Base-by-base conservation (phyloP, 2,113 vertebrate genomes). In the Albula goreensis region DNA sequence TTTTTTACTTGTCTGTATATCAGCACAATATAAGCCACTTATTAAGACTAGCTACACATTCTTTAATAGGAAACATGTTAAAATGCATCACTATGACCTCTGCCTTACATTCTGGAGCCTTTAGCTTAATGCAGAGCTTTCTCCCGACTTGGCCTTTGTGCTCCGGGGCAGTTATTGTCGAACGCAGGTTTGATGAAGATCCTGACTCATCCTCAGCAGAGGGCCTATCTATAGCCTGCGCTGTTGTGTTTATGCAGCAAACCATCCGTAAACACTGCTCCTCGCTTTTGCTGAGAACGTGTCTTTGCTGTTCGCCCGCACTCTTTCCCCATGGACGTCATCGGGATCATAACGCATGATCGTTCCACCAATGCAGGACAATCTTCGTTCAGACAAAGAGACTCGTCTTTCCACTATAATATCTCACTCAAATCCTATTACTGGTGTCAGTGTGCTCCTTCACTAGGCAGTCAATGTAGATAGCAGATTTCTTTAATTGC, bases 401-500 rank as follows among this genome's bases (percentile, higher is more conserved):
- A 10, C 80, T 90, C 86, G 83, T 82, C 66, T 74, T 31, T 52
- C 70, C 80, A 86, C 51, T 89, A 89, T 89, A 88, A 84, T 81
- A 88, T 83, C 86, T 80, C 81, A 87, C 81, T 85, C 50, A 41
- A 63, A 87, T 87, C 80, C 85, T 85, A 84, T 83, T 86, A 87
- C n/a, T 60, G 85, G 85, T n/a, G 8, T 56, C 88, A 91, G 92
- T 86, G 87, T 92, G 91, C 87, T 91, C 52, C 83, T 77, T 78
- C 83, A 82, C 57, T 87, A 89, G 83, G 79, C 89, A 57, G 78
- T 89, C 89, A 63, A 41, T 88, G 88, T 90, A 87, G 87, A 86
- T 86, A 89, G 89, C 87, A 74, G 82, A 92, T 94, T 94, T 93
- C 91, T 93, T 91, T 94, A 92, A 89, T 92, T 92, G 60, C 60